Base-by-base conservation (phyloP, 64 coral and sea anemone species). In the Orbicella faveolata region DNA sequence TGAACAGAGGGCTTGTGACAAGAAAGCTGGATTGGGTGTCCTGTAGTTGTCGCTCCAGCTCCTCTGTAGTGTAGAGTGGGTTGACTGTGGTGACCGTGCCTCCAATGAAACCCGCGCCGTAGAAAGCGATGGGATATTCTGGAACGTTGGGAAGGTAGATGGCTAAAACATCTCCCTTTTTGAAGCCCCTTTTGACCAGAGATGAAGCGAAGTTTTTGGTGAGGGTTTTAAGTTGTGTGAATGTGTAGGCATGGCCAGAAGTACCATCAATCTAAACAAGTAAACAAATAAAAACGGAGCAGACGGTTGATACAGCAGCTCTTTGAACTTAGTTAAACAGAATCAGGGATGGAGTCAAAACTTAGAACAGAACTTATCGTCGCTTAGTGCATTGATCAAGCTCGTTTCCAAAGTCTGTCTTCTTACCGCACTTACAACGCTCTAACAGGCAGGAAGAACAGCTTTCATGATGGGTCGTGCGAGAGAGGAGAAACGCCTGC, bases 111-210 rank as follows among this genome's bases (percentile, higher is more conserved):
- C 53, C 81, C 11, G 79, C 73, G 34, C 87, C 87, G 63, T 89
- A 83, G 63, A 83, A 75, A 5, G 89, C 20, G 39, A 94, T 89
- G 11, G 87, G 87, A 37, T 84, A 94, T 87, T 94, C 92, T 78
- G 61, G 68, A 23, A 89, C 52, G 63, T 94, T 94, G 20, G 87
- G 80, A 55, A 83, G 79, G 34, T 57, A 66, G 15, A 89, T 67
- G 18, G 79, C 92, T 25, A 88, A 59, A 23, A 89, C 81, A 39
- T 94, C 92, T 37, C 75, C 84, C 34, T 75, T 80, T 35, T 72
- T 83, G 23, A 94, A 70, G 61, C 87, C 87, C 63, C 21, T 74
- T 65, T 86, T 79, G 16, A 88, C 30, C 68, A 94, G 36, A 48
- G 87, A 73, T 75, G 87, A 94, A 52, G 78, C 87, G 55, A 79